Evolutionary conservation across 1,140 invertebrate genomes (phyloP).

Genomic region (Drosophila pseudoananassae): DNA sequence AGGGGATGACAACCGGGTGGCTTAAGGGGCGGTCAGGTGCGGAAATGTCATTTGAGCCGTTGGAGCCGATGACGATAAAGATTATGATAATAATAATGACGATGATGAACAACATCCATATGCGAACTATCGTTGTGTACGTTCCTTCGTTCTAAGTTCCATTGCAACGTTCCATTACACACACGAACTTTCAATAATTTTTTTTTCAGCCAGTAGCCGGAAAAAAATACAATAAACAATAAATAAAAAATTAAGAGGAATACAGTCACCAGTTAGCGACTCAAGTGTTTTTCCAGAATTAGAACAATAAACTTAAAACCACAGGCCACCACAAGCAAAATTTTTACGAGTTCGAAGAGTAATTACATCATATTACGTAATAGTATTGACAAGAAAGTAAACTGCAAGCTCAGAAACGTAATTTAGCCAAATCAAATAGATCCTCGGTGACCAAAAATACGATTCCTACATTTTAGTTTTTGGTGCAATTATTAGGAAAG

Average conservation of each 20-base stretch:
- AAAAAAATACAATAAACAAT: slow-evolving; percentile 17
- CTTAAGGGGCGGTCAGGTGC: slow-evolving; percentile 20
- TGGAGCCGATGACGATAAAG: slow-evolving; percentile 49
- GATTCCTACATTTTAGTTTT: background rate
- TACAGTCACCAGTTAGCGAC: slow-evolving; percentile 39
- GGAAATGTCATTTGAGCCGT: slow-evolving; percentile 54
- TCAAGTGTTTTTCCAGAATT: slow-evolving; percentile 52
- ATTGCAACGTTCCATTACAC: slow-evolving; percentile 40
- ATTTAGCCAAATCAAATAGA: too few relatives aligned
- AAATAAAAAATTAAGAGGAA: slow-evolving; percentile 19
- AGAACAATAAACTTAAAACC: slow-evolving; percentile 32
- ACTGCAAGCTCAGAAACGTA: too few relatives aligned
- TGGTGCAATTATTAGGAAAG: background rate
- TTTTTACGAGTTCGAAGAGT: slow-evolving; percentile 44
- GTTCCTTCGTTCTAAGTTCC: slow-evolving; percentile 39
- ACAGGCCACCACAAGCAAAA: slow-evolving; percentile 26
- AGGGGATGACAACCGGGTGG: background rate
- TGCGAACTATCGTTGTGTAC: slow-evolving; percentile 65
- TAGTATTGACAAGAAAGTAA: slow-evolving; percentile 19
- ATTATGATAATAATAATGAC: slow-evolving; percentile 46
- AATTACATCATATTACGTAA: slow-evolving; percentile 68
- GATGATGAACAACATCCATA: slow-evolving; percentile 61
- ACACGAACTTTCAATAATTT: slow-evolving; percentile 33
- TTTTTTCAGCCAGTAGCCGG: slow-evolving; percentile 13
- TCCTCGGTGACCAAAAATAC: too few relatives aligned